A percentile compares a stretch with the other conserved stretches of the same genome.
These are phyloP conservation scores for Melanostigma gelatinosum DNA, from an alignment of 2,113 vertebrate genomes.

Conservation along the genomic window DNA sequence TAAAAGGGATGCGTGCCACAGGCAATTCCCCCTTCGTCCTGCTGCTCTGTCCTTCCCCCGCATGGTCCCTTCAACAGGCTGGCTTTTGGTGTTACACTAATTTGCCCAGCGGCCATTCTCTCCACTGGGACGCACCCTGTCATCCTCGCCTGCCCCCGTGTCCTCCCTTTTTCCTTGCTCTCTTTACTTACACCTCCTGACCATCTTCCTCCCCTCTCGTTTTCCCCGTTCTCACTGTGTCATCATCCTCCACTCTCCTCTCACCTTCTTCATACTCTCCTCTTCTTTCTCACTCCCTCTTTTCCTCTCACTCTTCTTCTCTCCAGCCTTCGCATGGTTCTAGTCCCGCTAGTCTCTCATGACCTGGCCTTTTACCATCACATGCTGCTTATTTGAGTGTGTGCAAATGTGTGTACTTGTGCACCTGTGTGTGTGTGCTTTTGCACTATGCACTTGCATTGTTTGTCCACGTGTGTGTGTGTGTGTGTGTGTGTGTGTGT, in stretches of 20 bases:
- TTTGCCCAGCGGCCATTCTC: conserved; percentile 32
- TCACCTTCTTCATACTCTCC: conserved; percentile 20
- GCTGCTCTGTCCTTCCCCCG: conserved; percentile 4
- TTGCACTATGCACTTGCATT: conserved; percentile 20
- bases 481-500: conserved; percentile 55
- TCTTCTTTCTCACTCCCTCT: conserved; percentile 23
- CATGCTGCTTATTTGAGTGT: conserved; percentile 22
- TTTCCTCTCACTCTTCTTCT: conserved; percentile 29
- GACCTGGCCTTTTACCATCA: conserved; percentile 51
- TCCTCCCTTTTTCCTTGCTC: background rate
- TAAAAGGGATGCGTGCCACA: conserved; percentile 48
- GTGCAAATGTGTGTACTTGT: conserved; percentile 35
- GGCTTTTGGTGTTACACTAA: conserved; percentile 49
- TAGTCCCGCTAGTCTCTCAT: conserved; percentile 46
- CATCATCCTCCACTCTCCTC: conserved; percentile 27
- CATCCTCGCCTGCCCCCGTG: conserved; percentile 30
- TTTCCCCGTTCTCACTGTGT: conserved; percentile 1
- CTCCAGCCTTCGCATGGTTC: conserved; percentile 50
- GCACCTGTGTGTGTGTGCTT: conserved; percentile 34
- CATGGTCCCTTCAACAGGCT: conserved; percentile 26
- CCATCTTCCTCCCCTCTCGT: conserved; percentile 10
- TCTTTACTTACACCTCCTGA: conserved; percentile 2
- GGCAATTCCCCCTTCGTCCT: conserved; percentile 1
- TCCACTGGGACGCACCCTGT: conserved; percentile 33
- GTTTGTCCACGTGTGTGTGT: conserved; percentile 25